Evolutionary conservation across 2,113 vertebrate species (phyloP), one percentile per base, ranked within the genome.

Genomic region (Tachysurus fulvidraco): DNA sequence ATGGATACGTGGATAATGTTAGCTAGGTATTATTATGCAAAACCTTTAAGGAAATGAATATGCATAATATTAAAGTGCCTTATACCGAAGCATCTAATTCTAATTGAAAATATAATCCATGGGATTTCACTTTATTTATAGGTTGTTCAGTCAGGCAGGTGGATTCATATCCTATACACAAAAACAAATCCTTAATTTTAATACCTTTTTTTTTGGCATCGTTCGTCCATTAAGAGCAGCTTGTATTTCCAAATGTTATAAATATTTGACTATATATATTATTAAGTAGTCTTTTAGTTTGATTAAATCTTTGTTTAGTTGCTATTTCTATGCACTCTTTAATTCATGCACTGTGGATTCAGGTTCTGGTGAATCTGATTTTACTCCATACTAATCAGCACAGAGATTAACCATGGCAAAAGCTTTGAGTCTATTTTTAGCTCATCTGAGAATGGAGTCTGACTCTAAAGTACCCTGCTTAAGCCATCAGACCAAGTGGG

Each of bases 351-450:
- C 28, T 81, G 14, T 81, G 19, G 55, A 44, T 83, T 83, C 19
- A 65, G 60, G 62, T 65, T 67, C 41, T 83, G 60, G 23, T 83
- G 62, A 50, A 67, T 65, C 44, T 83, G 81, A 65, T 67, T 54
- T 83, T 30, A 81, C 55, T 41, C 50, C 30, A 23, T 92, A 92
- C 92, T 96, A 95, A 95, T 94, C 94, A 86, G 62, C 85, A 88
- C 91, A 90, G 92, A 94, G 94, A 96, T 96, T 96, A 95, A 95
- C 93, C 89, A 91, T 89, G 92, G 90, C 89, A 87, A 88, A 74
- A 93, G 94, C 93, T 94, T 91, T 65, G 65, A 79, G 93, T 94
- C 94, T 96, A 96, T 96, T 95, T 96, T 92, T 80, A 82, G 91
- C 89, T 90, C 79, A 86, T 79, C 71, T 89, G 62, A 88, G 84